Conservation (phyloP, 2,888 invertebrate species). For the Caenorhabditis sinica region DNA sequence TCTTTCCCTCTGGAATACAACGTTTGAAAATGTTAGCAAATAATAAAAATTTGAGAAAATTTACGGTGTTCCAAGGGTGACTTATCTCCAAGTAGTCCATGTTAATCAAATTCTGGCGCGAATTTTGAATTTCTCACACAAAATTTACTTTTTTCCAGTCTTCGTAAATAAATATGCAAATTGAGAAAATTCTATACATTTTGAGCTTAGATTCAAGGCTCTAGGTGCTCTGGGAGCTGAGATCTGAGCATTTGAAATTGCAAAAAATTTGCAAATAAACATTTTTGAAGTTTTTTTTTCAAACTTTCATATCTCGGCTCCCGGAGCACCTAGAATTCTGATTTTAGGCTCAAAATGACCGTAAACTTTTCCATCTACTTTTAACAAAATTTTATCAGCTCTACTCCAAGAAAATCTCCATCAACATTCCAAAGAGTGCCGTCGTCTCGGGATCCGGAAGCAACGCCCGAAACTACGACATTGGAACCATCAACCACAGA, state of each 20-base stretch:
- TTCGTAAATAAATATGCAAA: too few species aligned
- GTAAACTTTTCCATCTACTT: neutral
- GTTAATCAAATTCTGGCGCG: too few species aligned
- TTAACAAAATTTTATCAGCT: slow-evolving; percentile 40
- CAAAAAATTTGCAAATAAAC: slow-evolving; percentile 3
- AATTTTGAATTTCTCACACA: too few species aligned
- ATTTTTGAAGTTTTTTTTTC: neutral
- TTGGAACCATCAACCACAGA: slow-evolving; percentile 55
- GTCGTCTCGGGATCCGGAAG: slow-evolving; percentile 43
- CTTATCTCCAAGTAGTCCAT: too few species aligned
- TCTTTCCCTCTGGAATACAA: too few species aligned
- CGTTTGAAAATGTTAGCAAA: too few species aligned
- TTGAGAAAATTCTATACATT: neutral
- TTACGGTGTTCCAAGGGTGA: too few species aligned
- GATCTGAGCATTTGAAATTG: neutral
- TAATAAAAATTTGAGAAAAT: too few species aligned
- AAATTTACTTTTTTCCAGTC: too few species aligned
- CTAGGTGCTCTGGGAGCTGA: too few species aligned
- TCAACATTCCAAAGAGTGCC: slow-evolving; percentile 53
- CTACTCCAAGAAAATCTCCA: slow-evolving; percentile 60
- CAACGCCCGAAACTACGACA: slow-evolving; percentile 48
- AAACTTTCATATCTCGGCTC: neutral
- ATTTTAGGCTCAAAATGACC: neutral
- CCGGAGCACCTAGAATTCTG: neutral
- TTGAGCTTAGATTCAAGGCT: neutral